Evolutionary conservation across 2,797 vertebrate genomes (phyloP).

Genomic region (Australoheros facetus): DNA sequence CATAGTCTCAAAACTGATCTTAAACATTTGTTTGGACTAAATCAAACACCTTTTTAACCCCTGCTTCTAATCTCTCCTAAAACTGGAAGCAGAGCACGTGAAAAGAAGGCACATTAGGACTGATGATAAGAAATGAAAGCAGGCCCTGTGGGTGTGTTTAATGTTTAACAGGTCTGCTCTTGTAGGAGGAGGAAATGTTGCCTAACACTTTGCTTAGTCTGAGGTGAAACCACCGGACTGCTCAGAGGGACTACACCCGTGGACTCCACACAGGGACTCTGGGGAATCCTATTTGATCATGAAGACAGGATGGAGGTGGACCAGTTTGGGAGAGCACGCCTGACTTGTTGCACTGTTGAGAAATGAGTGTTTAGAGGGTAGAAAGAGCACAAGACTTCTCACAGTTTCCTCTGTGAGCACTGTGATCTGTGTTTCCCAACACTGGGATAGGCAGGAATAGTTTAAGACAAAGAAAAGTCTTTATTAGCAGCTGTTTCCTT

Average conservation of each 20-base stretch:
- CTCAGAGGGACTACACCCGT: too few relatives aligned
- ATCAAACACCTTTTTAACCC: background rate
- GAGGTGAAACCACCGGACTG: conserved; percentile 21
- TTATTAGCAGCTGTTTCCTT: background rate
- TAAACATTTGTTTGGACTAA: background rate
- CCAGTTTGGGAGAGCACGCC: background rate
- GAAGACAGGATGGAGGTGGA: background rate
- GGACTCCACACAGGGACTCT: background rate
- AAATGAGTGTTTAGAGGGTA: background rate
- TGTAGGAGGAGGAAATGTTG: conserved; percentile 54
- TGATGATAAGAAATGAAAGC: conserved; percentile 39
- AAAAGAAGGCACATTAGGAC: conserved; percentile 13
- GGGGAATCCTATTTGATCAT: background rate
- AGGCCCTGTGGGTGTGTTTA: conserved; percentile 57
- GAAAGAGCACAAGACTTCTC: background rate
- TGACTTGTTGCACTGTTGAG: background rate
- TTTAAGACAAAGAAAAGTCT: background rate
- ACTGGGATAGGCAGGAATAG: background rate
- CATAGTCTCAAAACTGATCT: background rate
- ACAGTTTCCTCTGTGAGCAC: background rate
- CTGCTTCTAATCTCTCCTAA: background rate
- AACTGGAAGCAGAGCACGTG: conserved; percentile 4
- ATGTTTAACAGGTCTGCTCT: conserved; percentile 77
- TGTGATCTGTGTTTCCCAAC: background rate
- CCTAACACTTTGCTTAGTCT: conserved; percentile 37